Percentiles rank a stretch among this genome's conserved stretches.
phyloP scores from a whole-genome alignment of 2,797 vertebrate species.

The Chaetophractus vellerosus region DNA sequence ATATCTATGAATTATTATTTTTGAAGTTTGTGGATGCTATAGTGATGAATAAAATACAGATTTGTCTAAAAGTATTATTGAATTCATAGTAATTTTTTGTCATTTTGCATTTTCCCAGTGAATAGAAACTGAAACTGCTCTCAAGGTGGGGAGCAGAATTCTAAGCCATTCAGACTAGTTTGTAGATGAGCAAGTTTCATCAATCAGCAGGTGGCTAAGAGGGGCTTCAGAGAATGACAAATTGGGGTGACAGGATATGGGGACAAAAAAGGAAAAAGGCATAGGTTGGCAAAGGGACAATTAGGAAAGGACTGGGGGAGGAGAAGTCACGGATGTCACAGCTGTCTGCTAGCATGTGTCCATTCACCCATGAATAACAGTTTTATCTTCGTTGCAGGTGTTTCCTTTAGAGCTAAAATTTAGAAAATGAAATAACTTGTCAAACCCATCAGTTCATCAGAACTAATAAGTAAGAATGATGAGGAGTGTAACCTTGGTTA shows the following conservation, averaged over 20 bases:
- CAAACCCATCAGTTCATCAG: slow-evolving; percentile 38
- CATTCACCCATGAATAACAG: slow-evolving; percentile 16
- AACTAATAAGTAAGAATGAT: slow-evolving; percentile 55
- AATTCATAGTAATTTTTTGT: slow-evolving; percentile 5
- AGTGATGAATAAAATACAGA: slow-evolving; percentile 58
- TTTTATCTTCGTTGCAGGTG: slow-evolving; percentile 83
- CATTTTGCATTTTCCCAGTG: slow-evolving; percentile 38
- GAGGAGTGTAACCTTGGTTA: slow-evolving; percentile 23
- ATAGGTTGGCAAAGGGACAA: neutral
- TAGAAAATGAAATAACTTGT: slow-evolving; percentile 38
- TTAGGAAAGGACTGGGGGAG: neutral
- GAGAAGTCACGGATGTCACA: neutral
- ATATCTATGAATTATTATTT: neutral
- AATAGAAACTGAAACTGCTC: slow-evolving; percentile 22
- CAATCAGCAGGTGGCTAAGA: neutral
- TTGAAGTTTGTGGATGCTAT: slow-evolving; percentile 43
- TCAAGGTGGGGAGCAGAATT: neutral
- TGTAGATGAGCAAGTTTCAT: neutral
- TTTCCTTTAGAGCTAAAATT: slow-evolving; percentile 76
- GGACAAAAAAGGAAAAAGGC: neutral
- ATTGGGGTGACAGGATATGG: neutral
- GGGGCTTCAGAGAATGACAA: neutral
- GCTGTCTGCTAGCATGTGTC: neutral
- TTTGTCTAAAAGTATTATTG: slow-evolving; percentile 54
- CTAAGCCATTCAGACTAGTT: neutral